Percentiles rank a stretch among this genome's conserved stretches.
phyloP scores from a whole-genome alignment of 2,888 invertebrate genomes.

The Fragum fragum region DNA sequence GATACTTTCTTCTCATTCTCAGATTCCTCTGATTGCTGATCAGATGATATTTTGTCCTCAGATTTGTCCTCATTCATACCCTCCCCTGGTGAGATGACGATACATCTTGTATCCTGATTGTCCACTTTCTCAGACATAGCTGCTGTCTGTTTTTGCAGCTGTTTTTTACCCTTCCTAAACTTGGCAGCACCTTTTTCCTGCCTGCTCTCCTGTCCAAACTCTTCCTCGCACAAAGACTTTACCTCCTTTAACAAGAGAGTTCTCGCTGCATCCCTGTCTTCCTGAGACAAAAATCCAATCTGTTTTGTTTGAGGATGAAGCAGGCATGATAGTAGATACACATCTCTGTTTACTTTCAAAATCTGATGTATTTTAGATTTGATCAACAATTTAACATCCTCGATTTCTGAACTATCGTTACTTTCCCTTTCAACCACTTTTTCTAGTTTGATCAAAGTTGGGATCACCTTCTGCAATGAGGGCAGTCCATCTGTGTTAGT shows the following conservation, averaged over 20 bases:
- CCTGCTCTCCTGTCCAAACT: background rate
- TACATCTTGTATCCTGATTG: slow-evolving; percentile 35
- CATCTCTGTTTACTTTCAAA: slow-evolving; percentile 36
- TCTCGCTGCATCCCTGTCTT: slow-evolving; percentile 49
- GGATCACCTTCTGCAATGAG: slow-evolving; percentile 60
- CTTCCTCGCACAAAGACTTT: slow-evolving; percentile 38
- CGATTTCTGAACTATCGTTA: slow-evolving; percentile 45
- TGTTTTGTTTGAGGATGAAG: slow-evolving; percentile 66
- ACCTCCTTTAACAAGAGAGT: slow-evolving; percentile 53
- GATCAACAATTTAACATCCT: slow-evolving; percentile 39
- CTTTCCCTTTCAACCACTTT: slow-evolving; percentile 46
- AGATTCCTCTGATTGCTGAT: slow-evolving; percentile 7
- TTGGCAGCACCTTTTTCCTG: slow-evolving; percentile 27
- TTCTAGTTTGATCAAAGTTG: slow-evolving; percentile 61
- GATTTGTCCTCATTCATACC: background rate
- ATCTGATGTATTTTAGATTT: slow-evolving; percentile 45
- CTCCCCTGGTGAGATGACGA: slow-evolving; percentile 21
- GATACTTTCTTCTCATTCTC: slow-evolving; percentile 6
- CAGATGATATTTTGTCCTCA: background rate
- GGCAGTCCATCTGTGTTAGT: slow-evolving; percentile 48
- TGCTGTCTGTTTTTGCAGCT: slow-evolving; percentile 37
- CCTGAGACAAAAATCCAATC: slow-evolving; percentile 59
- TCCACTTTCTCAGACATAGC: slow-evolving; percentile 51
- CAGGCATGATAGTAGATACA: slow-evolving; percentile 55
- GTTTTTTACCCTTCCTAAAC: slow-evolving; percentile 54